Conservation (phyloP, 2,888 invertebrate genomes). For the Euplexia lucipara region DNA sequence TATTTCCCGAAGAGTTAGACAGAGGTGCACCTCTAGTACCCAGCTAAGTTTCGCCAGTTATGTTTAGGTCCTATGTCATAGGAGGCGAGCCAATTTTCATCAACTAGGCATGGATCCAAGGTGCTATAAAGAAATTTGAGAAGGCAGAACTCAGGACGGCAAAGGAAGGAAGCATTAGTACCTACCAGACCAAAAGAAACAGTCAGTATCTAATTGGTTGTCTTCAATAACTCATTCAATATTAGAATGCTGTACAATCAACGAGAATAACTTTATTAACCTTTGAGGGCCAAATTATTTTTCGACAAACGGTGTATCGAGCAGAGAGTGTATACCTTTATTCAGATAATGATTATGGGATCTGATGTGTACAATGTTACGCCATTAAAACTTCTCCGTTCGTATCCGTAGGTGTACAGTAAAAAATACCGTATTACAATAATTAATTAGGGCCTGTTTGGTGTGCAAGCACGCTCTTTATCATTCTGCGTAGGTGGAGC, state of each 20-base stretch:
- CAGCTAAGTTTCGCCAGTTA: too few species aligned
- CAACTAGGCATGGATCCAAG: too few species aligned
- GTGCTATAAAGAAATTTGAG: too few species aligned
- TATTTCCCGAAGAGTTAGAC: too few species aligned
- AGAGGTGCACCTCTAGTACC: too few species aligned
- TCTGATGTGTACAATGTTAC: slow-evolving; percentile 49
- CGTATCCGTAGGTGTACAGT: slow-evolving; percentile 31
- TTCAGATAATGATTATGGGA: slow-evolving; percentile 46
- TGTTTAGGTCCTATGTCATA: too few species aligned
- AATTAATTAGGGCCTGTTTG: slow-evolving; percentile 62
- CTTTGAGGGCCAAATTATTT: slow-evolving; percentile 31
- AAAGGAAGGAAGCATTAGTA: too few species aligned
- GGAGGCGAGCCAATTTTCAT: too few species aligned
- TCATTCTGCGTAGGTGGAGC: slow-evolving; percentile 55
- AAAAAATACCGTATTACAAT: slow-evolving; percentile 63
- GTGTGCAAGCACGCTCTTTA: slow-evolving; percentile 54
- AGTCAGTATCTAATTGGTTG: too few species aligned
- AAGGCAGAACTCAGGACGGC: too few species aligned
- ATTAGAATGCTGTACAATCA: slow-evolving; percentile 27
- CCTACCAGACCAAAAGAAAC: too few species aligned
- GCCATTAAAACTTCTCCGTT: slow-evolving; percentile 51
- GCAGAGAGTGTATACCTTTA: slow-evolving; percentile 6
- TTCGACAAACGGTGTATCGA: slow-evolving; percentile 22
- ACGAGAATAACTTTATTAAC: slow-evolving; percentile 50
- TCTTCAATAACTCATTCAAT: slow-evolving; percentile 68